Percentiles rank a stretch among this genome's conserved stretches.
These are phyloP conservation scores for Limnothrissa miodon DNA, from an alignment of 2,113 vertebrate genomes.

Conservation along the genomic window DNA sequence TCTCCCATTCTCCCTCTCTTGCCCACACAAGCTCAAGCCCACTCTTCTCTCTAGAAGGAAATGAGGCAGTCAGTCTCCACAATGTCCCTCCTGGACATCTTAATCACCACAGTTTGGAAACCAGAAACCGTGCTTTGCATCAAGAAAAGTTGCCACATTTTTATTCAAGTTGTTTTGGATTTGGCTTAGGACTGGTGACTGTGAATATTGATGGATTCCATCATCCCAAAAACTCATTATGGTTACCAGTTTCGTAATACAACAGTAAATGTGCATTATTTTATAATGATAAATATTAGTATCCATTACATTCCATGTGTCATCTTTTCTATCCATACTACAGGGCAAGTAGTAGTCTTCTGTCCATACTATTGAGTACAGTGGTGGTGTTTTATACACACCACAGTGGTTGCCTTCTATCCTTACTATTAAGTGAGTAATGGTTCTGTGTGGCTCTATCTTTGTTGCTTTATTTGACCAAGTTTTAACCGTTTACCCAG, in stretches of 20 bases:
- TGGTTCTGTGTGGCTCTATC: neutral
- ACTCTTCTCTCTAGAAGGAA: neutral
- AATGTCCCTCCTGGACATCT: neutral
- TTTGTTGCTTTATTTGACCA: neutral
- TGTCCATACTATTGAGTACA: too few relatives aligned
- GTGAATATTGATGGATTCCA: neutral
- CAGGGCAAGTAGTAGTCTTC: too few relatives aligned
- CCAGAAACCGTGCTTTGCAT: neutral
- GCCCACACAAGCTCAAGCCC: neutral
- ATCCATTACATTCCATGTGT: too few relatives aligned
- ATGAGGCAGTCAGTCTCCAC: neutral
- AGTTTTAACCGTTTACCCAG: neutral
- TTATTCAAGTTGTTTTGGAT: neutral
- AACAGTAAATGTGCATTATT: too few relatives aligned
- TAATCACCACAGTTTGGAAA: neutral
- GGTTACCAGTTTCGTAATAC: too few relatives aligned
- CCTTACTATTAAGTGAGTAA: neutral
- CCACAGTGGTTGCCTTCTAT: neutral
- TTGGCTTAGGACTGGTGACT: neutral
- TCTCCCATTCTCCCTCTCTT: neutral
- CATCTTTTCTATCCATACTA: too few relatives aligned
- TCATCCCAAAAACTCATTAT: too few relatives aligned
- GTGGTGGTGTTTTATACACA: too few relatives aligned
- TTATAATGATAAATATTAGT: too few relatives aligned
- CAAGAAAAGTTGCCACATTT: neutral